These are phyloP conservation scores for Anhinga rufa DNA, from an alignment of 2,113 vertebrate species.

Conservation along the genomic window DNA sequence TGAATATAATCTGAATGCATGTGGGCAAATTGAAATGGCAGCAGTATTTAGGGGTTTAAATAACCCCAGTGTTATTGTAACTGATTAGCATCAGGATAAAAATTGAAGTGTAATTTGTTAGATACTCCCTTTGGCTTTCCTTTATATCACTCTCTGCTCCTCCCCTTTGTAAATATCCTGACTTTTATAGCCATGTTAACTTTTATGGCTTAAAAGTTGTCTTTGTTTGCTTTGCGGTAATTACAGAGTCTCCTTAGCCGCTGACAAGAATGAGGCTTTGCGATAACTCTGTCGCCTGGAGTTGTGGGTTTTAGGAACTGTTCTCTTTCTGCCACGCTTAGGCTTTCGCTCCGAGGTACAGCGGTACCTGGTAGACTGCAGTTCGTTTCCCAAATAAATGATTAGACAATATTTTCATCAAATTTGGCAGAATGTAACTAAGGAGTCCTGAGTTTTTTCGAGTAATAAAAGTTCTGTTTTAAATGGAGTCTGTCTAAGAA, in stretches of 20 bases:
- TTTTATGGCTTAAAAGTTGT: neutral
- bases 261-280: neutral
- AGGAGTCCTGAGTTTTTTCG: neutral
- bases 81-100: neutral
- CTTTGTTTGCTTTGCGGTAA: slow-evolving; percentile 17
- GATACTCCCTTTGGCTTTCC: neutral
- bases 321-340: neutral
- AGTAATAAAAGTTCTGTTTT: neutral
- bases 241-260: neutral
- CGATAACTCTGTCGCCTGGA: neutral
- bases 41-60: neutral
- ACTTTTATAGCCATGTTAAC: neutral
- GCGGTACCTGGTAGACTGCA: neutral
- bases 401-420: neutral
- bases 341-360: neutral
- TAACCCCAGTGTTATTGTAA: slow-evolving; percentile 15
- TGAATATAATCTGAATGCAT: neutral
- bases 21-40: neutral
- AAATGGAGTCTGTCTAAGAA: neutral
- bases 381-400: slow-evolving; percentile 6
- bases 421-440: neutral
- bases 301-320: neutral
- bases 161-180: slow-evolving; percentile 31
- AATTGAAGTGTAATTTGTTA: slow-evolving; percentile 8
- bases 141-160: neutral